Base-by-base conservation (phyloP, 2,797 vertebrate species). In the Rousettus madagascariensis region DNA sequence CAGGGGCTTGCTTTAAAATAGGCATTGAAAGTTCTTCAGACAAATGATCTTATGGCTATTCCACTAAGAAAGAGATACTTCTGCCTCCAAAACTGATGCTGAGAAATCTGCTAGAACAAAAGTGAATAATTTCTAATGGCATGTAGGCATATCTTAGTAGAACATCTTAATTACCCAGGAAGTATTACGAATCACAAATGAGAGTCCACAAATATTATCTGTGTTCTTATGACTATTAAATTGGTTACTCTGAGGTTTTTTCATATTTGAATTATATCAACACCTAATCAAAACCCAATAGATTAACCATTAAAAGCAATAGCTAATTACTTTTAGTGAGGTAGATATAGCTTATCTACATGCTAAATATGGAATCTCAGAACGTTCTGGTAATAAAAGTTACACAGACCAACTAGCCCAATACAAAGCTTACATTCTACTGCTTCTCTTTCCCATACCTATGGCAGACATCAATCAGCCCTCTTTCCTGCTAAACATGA, bases 71-170 rank as follows among this genome's bases (percentile, higher is more conserved):
- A 79, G 20, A 93, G 41, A 93, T 80, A 43, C 22, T 53, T 79
- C 59, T 89, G 41, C n/a, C 84, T 90, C 19, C 19, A 66, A 85
- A 88, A 66, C 30, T 77, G 79, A 94, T 59, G 87, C 74, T 92
- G 26, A 79, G 80, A 95, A 85, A 94, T 85, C 69, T 82, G 15
- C 22, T 91, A 94, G 66, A 61, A 68, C 55, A 86, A 92, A 96
- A 91, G 55, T 66, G 69, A 88, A 51, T 83, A 59, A 91, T 84
- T 96, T 82, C 89, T 89, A 43, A 77, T n/a, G 57, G 74, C 43
- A 85, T 71, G 3, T 24, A 36, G 36, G 28, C 33, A 22, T 86
- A 86, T 86, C 59, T 90, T 89, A 80, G 24, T 6, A 66, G 28
- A 92, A 55, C 75, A 89, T 95, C 53, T 92, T 83, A 94, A 92